These are phyloP conservation scores for Pristis pectinata DNA, from an alignment of 2,797 vertebrate species.

Conservation along the genomic window DNA sequence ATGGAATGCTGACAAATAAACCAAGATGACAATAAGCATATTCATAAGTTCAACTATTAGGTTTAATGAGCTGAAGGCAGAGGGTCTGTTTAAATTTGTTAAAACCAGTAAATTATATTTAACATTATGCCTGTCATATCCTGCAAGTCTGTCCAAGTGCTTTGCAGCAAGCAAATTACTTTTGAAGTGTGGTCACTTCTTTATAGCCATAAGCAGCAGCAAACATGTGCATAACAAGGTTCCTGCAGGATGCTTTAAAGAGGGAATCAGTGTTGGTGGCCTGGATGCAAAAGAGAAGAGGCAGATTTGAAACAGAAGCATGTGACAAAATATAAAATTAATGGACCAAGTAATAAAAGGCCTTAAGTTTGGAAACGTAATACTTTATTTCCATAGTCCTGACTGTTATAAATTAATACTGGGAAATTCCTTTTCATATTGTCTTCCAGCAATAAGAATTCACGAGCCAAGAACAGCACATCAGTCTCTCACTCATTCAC, in stretches of 20 bases:
- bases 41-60: background rate
- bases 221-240: background rate
- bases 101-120: background rate
- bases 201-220: no score
- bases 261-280: background rate
- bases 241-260: background rate
- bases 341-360: conserved; percentile 9
- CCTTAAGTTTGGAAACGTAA: background rate
- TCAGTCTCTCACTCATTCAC: background rate
- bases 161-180: background rate
- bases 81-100: background rate
- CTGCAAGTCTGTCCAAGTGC: background rate
- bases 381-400: conserved; percentile 6
- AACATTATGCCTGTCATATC: background rate
- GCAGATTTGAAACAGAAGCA: background rate
- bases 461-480: conserved; percentile 5
- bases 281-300: background rate
- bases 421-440: background rate
- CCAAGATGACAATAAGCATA: background rate
- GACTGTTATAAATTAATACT: background rate
- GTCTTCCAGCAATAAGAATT: conserved; percentile 16
- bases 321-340: background rate
- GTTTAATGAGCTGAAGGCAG: background rate
- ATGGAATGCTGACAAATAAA: background rate
- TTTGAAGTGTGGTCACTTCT: background rate